Evolutionary conservation across 35 echinoderm and acorn worm genomes (phyloP), one percentile per base, ranked within the genome.

Genomic region (Chiridota heheva): DNA sequence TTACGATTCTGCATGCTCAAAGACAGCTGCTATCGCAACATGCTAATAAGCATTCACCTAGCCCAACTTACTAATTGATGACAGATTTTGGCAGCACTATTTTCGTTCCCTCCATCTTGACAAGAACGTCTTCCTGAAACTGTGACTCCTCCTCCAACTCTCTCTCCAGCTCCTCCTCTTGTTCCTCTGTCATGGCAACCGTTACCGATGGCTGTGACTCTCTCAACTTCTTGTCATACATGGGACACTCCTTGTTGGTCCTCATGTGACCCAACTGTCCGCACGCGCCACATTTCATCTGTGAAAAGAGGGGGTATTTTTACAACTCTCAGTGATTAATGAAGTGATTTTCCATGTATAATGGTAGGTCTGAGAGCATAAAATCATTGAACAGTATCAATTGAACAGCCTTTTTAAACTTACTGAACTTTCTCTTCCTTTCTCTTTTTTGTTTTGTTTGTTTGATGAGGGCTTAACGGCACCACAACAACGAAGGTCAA

Each of bases 251-350:
- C 55, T 98, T 91, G 64, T 98, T 91, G 44, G 89, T 92, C 25
- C 89, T 88, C 89, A 92, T 91, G 65, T 91, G 95, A 39, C 95
- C 89, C 42, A 92, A 91, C 35, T 78, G 84, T 29, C 95, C 89
- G 30, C 95, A 98, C 4, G 95, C 95, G 30, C 95, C 95, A 61
- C 95, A 98, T 71, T 98, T 98, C 81, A 98, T 88, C 95, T 98
- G 39, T 38, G 10, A 2, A 16, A 31, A 26, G 42, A n/a, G 30
- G 38, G 32, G 33, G 28, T 3, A 35, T 16, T n/a, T n/a, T n/a
- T n/a, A n/a, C n/a, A n/a, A n/a, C n/a, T n/a, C n/a, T n/a, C n/a
- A n/a, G n/a, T n/a, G n/a, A n/a, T n/a, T n/a, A n/a, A n/a, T n/a
- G n/a, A n/a, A n/a, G n/a, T n/a, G n/a, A n/a, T n/a, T n/a, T n/a